Evolutionary conservation across 2,888 invertebrate genomes (phyloP), one percentile per base, ranked within the genome.

Genomic region (Ophion ventricosus): DNA sequence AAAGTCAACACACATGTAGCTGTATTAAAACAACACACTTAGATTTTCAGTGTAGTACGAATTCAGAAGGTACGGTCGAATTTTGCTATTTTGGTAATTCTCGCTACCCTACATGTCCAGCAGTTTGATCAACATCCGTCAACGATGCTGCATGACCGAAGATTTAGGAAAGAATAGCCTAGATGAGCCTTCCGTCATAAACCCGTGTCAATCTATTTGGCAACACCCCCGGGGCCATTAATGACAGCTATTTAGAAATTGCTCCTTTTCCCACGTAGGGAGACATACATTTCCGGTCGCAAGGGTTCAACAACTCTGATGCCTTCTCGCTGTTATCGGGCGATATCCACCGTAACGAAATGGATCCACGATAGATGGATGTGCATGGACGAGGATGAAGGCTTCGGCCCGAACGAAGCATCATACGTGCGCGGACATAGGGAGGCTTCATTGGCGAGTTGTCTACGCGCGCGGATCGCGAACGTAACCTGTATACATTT

Each of bases 401-500:
- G 26, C 67, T 54, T 26, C 2, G 61, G 73, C 66, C 67, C 56
- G 49, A 82, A 77, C 73, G 69, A 73, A 69, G 43, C 17, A 77
- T 69, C 43, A 49, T 61, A 63, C 67, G 64, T 66, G 59, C 59
- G 77, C 54, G 43, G 25, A 82, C 17, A 67, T 14, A 49, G 67
- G 25, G 40, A 66, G 43, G 17, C 43, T 67, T 35, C 25, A 25
- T 49, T 67, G 17, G 49, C 20, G 11, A 40, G 40, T 23, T 67
- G 43, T 67, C 49, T 49, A 25, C 25, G 3, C 67, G 43, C 11
- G 17, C 23, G 67, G 23, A 59, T 25, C 2, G 25, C 26, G 14
- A 23, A 59, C 59, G 10, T 23, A 25, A 59, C 11, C 23, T 23
- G 25, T 59, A 25, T 25, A 23, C 10, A 10, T 59, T 25, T 1